Percentiles rank a stretch among this genome's conserved stretches.
Conservation (phyloP, 2,888 invertebrate species). For the Polylopha cassiicola region DNA sequence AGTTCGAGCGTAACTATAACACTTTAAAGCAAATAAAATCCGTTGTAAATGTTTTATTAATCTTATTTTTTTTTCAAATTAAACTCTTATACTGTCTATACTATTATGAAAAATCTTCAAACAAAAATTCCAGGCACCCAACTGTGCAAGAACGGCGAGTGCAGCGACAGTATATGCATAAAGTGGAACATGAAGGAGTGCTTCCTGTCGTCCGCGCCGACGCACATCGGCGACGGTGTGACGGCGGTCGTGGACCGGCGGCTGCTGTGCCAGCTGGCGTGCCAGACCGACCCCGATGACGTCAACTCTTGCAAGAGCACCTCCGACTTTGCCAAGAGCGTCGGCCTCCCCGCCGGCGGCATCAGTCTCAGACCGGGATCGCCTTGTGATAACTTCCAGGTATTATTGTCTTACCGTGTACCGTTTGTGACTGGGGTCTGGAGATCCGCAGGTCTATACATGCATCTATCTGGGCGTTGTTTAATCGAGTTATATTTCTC, state of each 20-base stretch:
- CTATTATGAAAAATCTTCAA: conserved; percentile 80
- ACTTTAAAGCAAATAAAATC: too few relatives aligned
- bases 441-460: too few relatives aligned
- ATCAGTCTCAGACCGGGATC: conserved; percentile 95
- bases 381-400: conserved; percentile 99
- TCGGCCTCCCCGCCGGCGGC: conserved; percentile 86
- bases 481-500: too few relatives aligned
- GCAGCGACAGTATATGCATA: conserved; percentile 96
- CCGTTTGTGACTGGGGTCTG: background rate
- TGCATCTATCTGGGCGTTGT: too few relatives aligned
- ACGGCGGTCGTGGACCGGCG: conserved; percentile 84
- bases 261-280: conserved; percentile 97
- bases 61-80: too few relatives aligned
- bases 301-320: conserved; percentile 88
- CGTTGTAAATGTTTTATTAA: too few relatives aligned
- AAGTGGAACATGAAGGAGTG: conserved; percentile 97
- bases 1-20: too few relatives aligned
- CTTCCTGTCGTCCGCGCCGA: conserved; percentile 89
- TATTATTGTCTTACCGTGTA: conserved; percentile 38
- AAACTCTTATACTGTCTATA: too few relatives aligned
- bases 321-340: conserved; percentile 86
- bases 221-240: conserved; percentile 69
- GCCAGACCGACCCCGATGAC: conserved; percentile 89
- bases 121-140: conserved; percentile 80
- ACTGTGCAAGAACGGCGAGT: conserved; percentile 92